Evolutionary conservation across 2,888 invertebrate genomes (phyloP).

Genomic region (Erebia epiphron): DNA sequence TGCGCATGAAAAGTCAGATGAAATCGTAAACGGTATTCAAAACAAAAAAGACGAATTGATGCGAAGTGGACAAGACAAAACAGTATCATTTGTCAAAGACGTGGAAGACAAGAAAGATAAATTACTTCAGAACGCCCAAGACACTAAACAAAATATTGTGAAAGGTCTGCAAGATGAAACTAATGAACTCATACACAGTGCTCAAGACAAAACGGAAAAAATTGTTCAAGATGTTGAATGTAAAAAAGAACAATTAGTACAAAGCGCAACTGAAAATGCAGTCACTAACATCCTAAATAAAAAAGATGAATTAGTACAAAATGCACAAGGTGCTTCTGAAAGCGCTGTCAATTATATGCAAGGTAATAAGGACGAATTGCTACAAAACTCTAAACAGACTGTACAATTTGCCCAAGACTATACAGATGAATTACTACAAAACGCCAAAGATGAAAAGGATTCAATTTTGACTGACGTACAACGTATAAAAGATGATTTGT

Average conservation of each 20-base stretch:
- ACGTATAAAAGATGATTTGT: slow-evolving; percentile 49
- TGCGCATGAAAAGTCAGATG: slow-evolving; percentile 31
- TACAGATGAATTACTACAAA: slow-evolving; percentile 28
- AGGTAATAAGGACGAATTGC: slow-evolving; percentile 43
- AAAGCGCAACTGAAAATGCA: slow-evolving; percentile 37
- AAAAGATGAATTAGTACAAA: slow-evolving; percentile 42
- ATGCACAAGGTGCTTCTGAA: slow-evolving; percentile 37
- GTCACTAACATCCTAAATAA: slow-evolving; percentile 44
- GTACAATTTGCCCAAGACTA: slow-evolving; percentile 37
- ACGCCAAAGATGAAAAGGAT: slow-evolving; percentile 32
- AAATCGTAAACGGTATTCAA: slow-evolving; percentile 37
- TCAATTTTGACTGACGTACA: slow-evolving; percentile 39
- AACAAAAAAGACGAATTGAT: slow-evolving; percentile 46
- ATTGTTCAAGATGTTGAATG: slow-evolving; percentile 40
- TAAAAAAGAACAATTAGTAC: slow-evolving; percentile 41
- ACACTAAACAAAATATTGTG: slow-evolving; percentile 25
- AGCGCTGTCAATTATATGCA: slow-evolving; percentile 41
- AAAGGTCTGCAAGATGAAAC: slow-evolving; percentile 34
- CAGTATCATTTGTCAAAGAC: slow-evolving; percentile 41
- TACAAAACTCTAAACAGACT: slow-evolving; percentile 36
- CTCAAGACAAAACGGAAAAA: slow-evolving; percentile 51
- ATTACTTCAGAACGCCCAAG: slow-evolving; percentile 33
- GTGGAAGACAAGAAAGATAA: slow-evolving; percentile 42
- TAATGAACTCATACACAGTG: slow-evolving; percentile 45
- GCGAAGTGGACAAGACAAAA: slow-evolving; percentile 38